phyloP scores from a whole-genome alignment of 2,888 invertebrate genomes.

The Aleiodes leptofemur region DNA sequence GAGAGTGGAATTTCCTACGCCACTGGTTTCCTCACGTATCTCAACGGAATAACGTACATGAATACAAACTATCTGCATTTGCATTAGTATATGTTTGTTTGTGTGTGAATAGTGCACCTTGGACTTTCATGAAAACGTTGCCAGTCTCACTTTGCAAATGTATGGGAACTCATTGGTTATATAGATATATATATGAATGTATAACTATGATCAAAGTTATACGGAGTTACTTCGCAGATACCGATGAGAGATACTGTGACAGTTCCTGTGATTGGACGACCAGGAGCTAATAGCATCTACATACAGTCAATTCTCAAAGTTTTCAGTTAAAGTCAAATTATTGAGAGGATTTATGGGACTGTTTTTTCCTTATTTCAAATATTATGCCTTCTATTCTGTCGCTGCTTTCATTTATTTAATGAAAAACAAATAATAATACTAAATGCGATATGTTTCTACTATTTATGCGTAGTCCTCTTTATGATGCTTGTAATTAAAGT shows the following conservation, averaged over 20 bases:
- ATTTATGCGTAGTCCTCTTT: no score
- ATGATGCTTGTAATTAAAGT: no score
- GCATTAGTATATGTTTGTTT: background rate
- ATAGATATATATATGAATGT: background rate
- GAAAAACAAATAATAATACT: no score
- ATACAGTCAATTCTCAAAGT: constrained; percentile 1
- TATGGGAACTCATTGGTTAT: background rate
- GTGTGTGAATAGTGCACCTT: constrained; percentile 23
- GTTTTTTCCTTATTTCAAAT: no score
- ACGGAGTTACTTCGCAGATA: constrained; percentile 12
- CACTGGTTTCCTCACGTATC: constrained; percentile 40
- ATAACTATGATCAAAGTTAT: constrained; percentile 23
- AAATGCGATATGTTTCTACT: no score
- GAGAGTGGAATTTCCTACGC: constrained; percentile 22
- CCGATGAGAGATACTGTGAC: background rate
- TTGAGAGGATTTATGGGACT: background rate
- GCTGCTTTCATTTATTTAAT: no score
- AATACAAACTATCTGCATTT: constrained; percentile 32
- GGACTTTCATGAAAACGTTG: constrained; percentile 25
- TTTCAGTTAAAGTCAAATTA: background rate
- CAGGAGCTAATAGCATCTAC: constrained; percentile 7
- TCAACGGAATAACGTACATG: constrained; percentile 22
- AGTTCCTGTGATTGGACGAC: constrained; percentile 10
- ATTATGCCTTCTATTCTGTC: no score
- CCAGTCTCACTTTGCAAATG: constrained; percentile 23